Base-by-base conservation (phyloP, 2,797 vertebrate species). In the Argentina silus region DNA sequence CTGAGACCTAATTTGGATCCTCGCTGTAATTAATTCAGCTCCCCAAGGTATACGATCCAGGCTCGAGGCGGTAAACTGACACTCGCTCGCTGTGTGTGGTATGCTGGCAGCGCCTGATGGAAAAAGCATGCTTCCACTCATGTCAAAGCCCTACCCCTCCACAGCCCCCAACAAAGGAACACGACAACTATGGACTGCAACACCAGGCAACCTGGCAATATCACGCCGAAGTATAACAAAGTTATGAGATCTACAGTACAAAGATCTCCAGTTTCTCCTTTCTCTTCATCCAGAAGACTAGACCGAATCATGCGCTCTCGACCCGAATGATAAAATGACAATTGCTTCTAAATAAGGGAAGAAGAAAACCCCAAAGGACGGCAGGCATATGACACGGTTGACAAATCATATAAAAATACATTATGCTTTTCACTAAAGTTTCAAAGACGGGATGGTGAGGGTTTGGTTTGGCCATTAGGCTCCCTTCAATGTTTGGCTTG, bases 81-180 rank as follows among this genome's bases (percentile, higher is more conserved):
- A 96, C 95, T 95, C 85, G 79, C 96, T 89, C 93, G 91, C 96
- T 97, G 96, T 97, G 96, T 97, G 96, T 97, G 96, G 96, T 92
- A 96, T 95, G 91, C 91, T 93, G 94, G 93, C 95, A 91, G 93
- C 88, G 91, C 90, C 93, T 95, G 96, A 95, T 96, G 96, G 95
- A 96, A 97, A 97, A 96, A 95, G 93, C 95, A 96, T 96, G 96
- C 95, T 95, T 95, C 95, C 95, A 95, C 96, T 97, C 95, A 95
- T 93, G 94, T 94, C 93, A 94, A 92, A 95, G 93, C 27, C 27
- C 27, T 93, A 93, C 95, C 93, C 93, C 93, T 87, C 93, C 95
- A 92, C 94, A 92, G 89, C 91, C 89, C 85, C 89, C 80, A 81
- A 86, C 87, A 90, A 82, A 80, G 80, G 69, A 78, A 72, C 81